A percentile compares a stretch with the other conserved stretches of the same genome.
Evolutionary conservation across 2,797 vertebrate genomes (phyloP).

Genomic region (Schizothorax lantsangensis): DNA sequence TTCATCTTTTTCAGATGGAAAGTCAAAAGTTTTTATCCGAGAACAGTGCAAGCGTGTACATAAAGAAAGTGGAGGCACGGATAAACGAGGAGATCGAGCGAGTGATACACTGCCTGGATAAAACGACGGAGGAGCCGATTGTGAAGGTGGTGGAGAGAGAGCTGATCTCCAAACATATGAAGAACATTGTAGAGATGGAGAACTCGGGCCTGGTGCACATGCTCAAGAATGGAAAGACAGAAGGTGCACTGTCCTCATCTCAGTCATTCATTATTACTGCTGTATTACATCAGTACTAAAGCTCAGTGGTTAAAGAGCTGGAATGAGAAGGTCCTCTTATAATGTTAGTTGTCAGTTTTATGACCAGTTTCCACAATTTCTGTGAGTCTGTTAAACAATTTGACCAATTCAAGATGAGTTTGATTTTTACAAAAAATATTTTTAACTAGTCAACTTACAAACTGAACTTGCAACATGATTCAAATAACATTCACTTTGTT

Average conservation of each 20-base stretch:
- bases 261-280: not conserved
- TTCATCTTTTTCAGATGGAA: conserved; percentile 85
- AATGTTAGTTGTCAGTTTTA: too few species aligned
- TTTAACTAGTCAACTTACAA: too few species aligned
- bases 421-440: too few species aligned
- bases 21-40: conserved; percentile 98
- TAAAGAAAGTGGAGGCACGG: conserved; percentile 97
- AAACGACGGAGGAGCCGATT: conserved; percentile 96
- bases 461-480: too few species aligned
- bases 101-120: conserved; percentile 98
- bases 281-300: not conserved
- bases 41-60: conserved; percentile 98
- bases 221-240: conserved; percentile 97
- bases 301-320: not conserved
- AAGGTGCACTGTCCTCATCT: conserved; percentile 80
- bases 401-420: too few species aligned
- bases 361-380: too few species aligned
- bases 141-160: conserved; percentile 97
- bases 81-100: conserved; percentile 99
- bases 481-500: too few species aligned
- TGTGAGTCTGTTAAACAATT: too few species aligned
- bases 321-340: not conserved
- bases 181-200: conserved; percentile 99
- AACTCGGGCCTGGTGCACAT: conserved; percentile 98
- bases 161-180: conserved; percentile 99